Evolutionary conservation across 2,888 invertebrate species (phyloP).

Genomic region (Trichacis sp.): DNA sequence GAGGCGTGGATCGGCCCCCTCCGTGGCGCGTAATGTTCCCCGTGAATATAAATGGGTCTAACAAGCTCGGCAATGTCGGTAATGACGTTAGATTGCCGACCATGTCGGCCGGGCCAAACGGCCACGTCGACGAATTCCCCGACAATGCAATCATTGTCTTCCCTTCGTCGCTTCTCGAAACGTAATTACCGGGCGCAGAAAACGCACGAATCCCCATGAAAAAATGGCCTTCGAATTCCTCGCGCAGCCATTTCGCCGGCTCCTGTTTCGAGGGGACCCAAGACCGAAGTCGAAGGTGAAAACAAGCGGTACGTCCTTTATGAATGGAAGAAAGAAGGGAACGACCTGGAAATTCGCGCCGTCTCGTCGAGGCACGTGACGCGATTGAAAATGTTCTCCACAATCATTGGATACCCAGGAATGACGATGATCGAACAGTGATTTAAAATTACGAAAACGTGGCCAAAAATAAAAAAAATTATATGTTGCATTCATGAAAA

Average conservation of each 20-base stretch:
- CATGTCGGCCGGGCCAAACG: constrained; percentile 49
- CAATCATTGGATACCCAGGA: too few species aligned
- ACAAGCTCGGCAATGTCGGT: constrained; percentile 67
- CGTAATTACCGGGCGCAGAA: neutral
- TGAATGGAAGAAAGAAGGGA: neutral
- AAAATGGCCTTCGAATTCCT: neutral
- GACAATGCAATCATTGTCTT: constrained; percentile 51
- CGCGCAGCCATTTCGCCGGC: neutral
- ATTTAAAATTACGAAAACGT: too few species aligned
- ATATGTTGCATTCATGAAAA: too few species aligned
- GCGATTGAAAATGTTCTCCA: too few species aligned
- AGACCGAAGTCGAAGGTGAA: neutral
- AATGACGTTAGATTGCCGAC: constrained; percentile 66
- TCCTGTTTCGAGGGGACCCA: constrained; percentile 19
- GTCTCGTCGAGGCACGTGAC: constrained; percentile 36
- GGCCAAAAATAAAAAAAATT: too few species aligned
- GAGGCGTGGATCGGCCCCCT: constrained; percentile 29
- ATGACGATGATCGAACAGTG: too few species aligned
- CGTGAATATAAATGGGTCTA: constrained; percentile 68
- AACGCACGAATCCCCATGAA: neutral
- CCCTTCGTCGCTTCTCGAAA: neutral
- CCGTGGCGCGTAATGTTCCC: constrained; percentile 30
- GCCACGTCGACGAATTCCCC: constrained; percentile 56
- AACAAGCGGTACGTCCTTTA: neutral
- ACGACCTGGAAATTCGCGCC: too few species aligned